Conservation (phyloP, 2,797 vertebrate species). For the Enteromius unitaeniatus region DNA sequence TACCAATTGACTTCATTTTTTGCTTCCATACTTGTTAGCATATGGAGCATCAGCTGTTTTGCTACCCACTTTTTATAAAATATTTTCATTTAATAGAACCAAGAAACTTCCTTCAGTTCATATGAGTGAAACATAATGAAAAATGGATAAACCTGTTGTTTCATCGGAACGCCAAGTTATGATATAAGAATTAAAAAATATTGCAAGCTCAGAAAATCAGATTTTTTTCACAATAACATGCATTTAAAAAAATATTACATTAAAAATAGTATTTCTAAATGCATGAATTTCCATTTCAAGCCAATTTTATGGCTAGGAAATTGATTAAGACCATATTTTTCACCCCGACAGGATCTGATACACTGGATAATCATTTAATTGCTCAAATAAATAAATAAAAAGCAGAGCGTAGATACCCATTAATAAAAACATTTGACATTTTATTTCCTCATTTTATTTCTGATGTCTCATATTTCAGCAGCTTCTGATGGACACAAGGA, state of each 20-base stretch:
- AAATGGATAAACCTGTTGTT: neutral
- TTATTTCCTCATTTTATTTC: slow-evolving; percentile 68
- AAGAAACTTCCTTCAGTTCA: neutral
- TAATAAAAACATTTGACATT: slow-evolving; percentile 7
- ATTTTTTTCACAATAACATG: no score
- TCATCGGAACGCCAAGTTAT: neutral
- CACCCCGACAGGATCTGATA: neutral
- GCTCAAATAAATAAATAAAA: neutral
- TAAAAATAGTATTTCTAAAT: no score
- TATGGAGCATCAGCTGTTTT: neutral
- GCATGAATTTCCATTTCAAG: neutral
- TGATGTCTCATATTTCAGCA: slow-evolving; percentile 77
- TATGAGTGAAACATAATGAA: neutral
- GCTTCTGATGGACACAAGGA: slow-evolving; percentile 72
- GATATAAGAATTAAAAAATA: neutral
- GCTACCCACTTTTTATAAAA: neutral
- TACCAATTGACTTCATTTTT: neutral
- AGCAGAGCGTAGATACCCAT: neutral
- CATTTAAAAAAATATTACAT: no score
- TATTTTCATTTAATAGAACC: neutral
- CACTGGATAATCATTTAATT: neutral
- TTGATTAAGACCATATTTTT: neutral
- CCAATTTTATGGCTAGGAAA: neutral
- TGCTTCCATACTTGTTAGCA: neutral
- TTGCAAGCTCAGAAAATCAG: no score